Evolutionary conservation across 2,113 vertebrate species (phyloP).

Genomic region (Odocoileus hemionus): DNA sequence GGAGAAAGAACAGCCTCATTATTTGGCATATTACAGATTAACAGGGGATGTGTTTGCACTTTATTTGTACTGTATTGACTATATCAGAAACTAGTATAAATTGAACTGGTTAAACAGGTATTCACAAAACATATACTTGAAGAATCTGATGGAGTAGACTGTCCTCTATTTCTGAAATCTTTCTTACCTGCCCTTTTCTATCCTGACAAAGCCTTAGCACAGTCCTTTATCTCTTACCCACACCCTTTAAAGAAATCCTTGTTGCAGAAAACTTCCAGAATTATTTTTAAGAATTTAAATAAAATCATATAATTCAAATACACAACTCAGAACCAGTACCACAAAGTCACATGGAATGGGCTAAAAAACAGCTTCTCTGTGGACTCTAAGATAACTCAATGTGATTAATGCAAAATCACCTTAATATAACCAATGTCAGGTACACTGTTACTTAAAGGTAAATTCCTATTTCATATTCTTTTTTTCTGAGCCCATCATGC

Average conservation of each 20-base stretch:
- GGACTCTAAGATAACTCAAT: background rate
- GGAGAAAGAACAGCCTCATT: background rate
- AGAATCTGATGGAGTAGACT: background rate
- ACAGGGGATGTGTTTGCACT: background rate
- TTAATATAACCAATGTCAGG: background rate
- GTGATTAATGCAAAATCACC: background rate
- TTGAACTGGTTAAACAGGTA: background rate
- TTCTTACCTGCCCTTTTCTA: background rate
- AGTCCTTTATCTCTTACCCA: background rate
- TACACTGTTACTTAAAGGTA: background rate
- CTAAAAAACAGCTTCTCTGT: background rate
- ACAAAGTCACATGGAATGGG: background rate
- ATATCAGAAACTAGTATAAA: background rate
- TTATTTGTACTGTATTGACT: background rate
- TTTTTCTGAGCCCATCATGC: background rate
- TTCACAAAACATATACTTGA: background rate
- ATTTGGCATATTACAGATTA: background rate
- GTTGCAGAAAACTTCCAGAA: background rate
- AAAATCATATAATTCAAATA: background rate
- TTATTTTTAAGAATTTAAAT: background rate
- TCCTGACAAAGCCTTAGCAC: background rate
- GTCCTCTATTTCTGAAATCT: background rate
- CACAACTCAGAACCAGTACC: background rate
- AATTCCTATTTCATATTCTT: background rate
- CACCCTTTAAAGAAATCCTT: background rate